Percentiles rank a stretch among this genome's conserved stretches.
These are phyloP conservation scores for Centropus bengalensis DNA, from an alignment of 2,113 vertebrate genomes.

Conservation along the genomic window DNA sequence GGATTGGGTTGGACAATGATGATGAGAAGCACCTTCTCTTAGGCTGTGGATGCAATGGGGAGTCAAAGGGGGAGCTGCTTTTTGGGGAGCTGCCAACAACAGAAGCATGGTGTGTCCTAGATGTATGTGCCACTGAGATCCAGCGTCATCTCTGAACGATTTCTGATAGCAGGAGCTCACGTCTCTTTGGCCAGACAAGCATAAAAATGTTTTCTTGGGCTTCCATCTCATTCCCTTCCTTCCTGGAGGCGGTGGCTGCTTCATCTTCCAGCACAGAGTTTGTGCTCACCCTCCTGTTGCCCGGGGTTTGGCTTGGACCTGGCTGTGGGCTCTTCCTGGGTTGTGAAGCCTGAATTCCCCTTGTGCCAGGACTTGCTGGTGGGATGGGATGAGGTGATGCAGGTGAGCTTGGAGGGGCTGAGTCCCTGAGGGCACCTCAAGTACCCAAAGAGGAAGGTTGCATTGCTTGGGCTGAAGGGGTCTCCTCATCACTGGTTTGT, in stretches of 20 bases:
- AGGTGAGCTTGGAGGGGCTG: background rate
- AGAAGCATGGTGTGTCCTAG: background rate
- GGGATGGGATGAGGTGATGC: background rate
- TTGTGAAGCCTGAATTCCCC: fast-evolving
- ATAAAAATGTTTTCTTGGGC: background rate
- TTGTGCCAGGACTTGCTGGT: background rate
- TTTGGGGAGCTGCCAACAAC: background rate
- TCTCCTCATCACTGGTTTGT: background rate
- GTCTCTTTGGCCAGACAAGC: background rate
- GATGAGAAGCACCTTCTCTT: background rate
- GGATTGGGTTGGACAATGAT: background rate
- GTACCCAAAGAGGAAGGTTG: background rate
- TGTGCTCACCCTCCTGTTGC: background rate
- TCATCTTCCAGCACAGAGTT: fast-evolving
- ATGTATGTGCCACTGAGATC: fast-evolving
- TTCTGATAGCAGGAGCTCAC: background rate
- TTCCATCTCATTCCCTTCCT: background rate
- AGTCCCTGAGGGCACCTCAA: background rate
- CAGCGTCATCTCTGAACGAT: fast-evolving
- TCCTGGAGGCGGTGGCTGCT: background rate
- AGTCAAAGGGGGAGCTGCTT: background rate
- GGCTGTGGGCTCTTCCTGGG: background rate
- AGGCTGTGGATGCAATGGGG: background rate
- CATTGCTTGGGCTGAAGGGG: background rate
- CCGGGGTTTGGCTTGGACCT: background rate